phyloP scores from a whole-genome alignment of 2,888 invertebrate genomes.

The Plebejus anna region DNA sequence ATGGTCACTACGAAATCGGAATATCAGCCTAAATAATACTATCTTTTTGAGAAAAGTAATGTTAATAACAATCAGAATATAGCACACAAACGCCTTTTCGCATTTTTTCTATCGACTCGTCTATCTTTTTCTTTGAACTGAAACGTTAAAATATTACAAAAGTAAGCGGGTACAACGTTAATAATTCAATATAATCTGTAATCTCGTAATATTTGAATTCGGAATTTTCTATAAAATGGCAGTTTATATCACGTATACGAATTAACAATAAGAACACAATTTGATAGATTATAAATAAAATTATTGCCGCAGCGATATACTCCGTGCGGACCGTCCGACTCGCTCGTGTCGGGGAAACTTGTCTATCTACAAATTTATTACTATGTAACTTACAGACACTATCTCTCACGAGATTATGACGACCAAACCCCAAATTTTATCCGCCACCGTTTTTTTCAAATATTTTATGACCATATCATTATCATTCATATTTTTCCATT shows the following conservation, averaged over 20 bases:
- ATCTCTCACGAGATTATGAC: no score
- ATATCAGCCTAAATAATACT: not conserved
- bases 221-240: slow-evolving; percentile 66
- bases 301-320: slow-evolving; percentile 60
- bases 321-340: not conserved
- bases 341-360: not conserved
- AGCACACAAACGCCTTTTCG: not conserved
- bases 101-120: not conserved
- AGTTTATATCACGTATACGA: slow-evolving; percentile 73
- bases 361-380: not conserved
- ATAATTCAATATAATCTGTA: slow-evolving; percentile 40
- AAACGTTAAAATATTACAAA: slow-evolving; percentile 35
- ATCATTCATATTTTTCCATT: no score
- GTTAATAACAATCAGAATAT: not conserved
- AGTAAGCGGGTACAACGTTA: slow-evolving; percentile 39
- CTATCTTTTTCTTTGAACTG: not conserved
- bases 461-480: not conserved
- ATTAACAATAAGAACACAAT: slow-evolving; percentile 58
- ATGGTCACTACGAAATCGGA: no score
- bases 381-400: not conserved
- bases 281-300: slow-evolving; percentile 45
- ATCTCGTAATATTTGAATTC: slow-evolving; percentile 50
- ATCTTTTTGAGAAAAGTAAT: not conserved
- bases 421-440: not conserved
- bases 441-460: not conserved